Base-by-base conservation (phyloP, 2,113 vertebrate genomes). In the Halichoerus grypus region DNA sequence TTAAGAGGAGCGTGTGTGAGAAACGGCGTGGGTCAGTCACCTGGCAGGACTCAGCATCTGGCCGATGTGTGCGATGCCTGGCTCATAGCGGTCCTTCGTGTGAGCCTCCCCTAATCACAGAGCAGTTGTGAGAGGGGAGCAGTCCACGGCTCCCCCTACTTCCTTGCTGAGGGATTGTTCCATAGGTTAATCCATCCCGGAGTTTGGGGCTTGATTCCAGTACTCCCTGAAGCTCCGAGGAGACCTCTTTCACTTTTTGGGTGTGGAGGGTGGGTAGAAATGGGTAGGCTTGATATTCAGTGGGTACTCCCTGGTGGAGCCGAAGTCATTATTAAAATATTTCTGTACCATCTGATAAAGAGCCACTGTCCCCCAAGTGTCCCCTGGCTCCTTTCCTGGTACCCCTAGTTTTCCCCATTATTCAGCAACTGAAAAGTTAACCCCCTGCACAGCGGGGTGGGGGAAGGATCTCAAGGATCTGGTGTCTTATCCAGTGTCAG, bases 1-100 rank as follows among this genome's bases (percentile, higher is more conserved):
- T 74, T 16, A 57, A 97, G 80, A 97, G 53, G 46, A 95, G 98
- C 39, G 65, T 14, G 94, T 31, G 95, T 97, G 51, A 98, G 83
- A 46, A 81, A 61, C 1, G 19, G 2, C 1, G 7, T 3, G 14
- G 82, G 8, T 19, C 31, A n/a, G 42, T 49, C 1, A 11, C 0
- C 11, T n/a, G 15, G 63, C 46, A 67, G 87, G 72, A 14, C 24
- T 53, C 36, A 10, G 80, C 3, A 26, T 18, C 42, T 28, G 55
- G 91, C 9, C 39, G 3, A 13, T 0, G 4, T 4, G 49, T 46
- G 57, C 16, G 4, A 31, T 4, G 24, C 14, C 7, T 1, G 21
- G 36, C 42, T 21, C 1, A 2, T 19, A 46, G 11, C 15, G 3
- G 42, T 5, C 11, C 36, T 11, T 42, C 65, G 51, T 3, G 33